These are phyloP conservation scores for Muscidifurax raptorellus DNA, from an alignment of 1,140 invertebrate genomes.

Conservation along the genomic window DNA sequence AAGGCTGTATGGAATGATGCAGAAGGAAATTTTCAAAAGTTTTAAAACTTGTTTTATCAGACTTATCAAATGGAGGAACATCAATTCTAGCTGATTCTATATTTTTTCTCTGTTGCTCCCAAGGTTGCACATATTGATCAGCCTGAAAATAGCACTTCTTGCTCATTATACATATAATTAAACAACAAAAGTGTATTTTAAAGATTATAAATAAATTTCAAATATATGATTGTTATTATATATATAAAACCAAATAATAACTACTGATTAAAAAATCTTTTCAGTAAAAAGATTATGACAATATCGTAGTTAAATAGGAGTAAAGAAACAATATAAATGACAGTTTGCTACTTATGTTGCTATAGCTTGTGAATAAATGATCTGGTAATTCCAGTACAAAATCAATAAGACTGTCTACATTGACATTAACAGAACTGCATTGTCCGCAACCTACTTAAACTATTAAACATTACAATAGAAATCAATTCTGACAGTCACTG, in stretches of 20 bases:
- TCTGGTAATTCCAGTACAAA: background rate
- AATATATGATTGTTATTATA: background rate
- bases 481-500: background rate
- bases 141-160: constrained; percentile 35
- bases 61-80: constrained; percentile 21
- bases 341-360: background rate
- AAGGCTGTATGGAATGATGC: constrained; percentile 64
- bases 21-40: constrained; percentile 61
- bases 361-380: background rate
- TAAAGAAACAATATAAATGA: background rate
- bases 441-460: background rate
- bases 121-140: constrained; percentile 29
- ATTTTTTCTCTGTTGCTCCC: constrained; percentile 33
- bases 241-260: background rate
- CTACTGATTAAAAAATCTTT: background rate
- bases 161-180: background rate
- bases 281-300: background rate
- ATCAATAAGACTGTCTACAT: background rate
- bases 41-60: constrained; percentile 52
- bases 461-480: background rate
- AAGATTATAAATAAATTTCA: background rate
- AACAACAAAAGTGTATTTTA: background rate
- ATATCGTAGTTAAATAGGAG: background rate
- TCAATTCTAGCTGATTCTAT: constrained; percentile 21
- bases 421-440: background rate